Conservation (phyloP, 1,140 invertebrate genomes). For the Cydia splendana region DNA sequence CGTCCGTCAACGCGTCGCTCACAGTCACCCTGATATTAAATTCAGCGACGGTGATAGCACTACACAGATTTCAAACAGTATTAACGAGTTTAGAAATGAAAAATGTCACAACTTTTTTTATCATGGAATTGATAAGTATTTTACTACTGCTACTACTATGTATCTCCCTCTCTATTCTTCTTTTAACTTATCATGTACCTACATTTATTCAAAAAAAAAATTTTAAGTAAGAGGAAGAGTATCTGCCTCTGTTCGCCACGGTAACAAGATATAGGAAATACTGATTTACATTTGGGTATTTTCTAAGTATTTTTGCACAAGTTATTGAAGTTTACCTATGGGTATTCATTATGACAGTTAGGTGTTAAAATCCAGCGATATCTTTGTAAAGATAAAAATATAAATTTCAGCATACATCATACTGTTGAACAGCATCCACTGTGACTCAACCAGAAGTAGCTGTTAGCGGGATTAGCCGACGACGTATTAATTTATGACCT, state of each 20-base stretch:
- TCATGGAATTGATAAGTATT: not conserved
- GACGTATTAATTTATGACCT: slow-evolving; percentile 29
- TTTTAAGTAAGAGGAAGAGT: no score
- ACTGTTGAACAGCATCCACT: not conserved
- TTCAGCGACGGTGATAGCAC: slow-evolving; percentile 7
- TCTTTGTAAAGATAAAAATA: not conserved
- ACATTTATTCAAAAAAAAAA: no score
- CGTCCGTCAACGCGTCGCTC: slow-evolving; percentile 24
- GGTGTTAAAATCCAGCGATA: not conserved
- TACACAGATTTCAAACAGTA: not conserved
- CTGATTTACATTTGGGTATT: no score
- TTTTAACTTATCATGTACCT: no score
- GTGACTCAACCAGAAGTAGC: not conserved
- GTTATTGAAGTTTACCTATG: no score
- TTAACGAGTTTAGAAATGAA: not conserved
- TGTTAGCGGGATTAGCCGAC: slow-evolving; percentile 29
- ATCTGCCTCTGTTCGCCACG: no score
- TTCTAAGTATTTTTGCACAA: no score
- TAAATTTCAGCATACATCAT: not conserved
- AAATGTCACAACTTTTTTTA: not conserved
- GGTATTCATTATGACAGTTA: no score
- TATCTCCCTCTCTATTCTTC: no score
- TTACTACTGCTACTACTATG: not conserved
- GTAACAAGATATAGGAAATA: no score
- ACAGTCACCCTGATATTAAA: slow-evolving; percentile 26